Base-by-base conservation (phyloP, 2,888 invertebrate species). In the Hyles lineata region DNA sequence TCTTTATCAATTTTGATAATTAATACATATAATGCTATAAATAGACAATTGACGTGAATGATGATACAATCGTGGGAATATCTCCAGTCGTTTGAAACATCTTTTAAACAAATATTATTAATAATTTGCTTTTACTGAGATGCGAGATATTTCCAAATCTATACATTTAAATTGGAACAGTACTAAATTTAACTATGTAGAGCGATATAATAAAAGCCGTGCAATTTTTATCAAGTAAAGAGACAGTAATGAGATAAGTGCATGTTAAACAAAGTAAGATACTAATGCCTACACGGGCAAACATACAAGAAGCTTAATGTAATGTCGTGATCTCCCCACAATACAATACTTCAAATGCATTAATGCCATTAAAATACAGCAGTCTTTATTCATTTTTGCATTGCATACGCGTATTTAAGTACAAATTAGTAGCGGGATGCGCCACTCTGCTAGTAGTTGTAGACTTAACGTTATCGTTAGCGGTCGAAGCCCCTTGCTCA, bases 401-500 rank as follows among this genome's bases (percentile, higher is more conserved):
- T 8, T 67, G 21, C 23, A 23, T 15, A 67, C 23, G 21, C n/a
- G 9, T 15, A 25, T 23, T 67, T 43, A 23, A 50, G 23, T 67
- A 67, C 61, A 75, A 71, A 71, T 62, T 73, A 70, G 32, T n/a
- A 55, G 62, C 43, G 52, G 29, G 60, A 70, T 73, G 60, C 60
- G 58, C 50, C 32, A 52, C 55, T 55, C 32, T 55, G 71, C 43
- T 62, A 29, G 55, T 71, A 32, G 29, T 71, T 80, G 81, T 82
- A 82, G 86, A 86, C 85, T 84, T 85, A 83, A 85, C 85, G 85
- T 90, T 91, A 90, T 90, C 90, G 81, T 82, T 80, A 79, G 85
- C 91, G 91, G 92, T 92, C 92, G 92, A 89, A 92, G 91, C 90
- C 90, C 91, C 90, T 87, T 83, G 85, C 87, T 88, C 83, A 83